Evolutionary conservation across 2,888 invertebrate genomes (phyloP), one percentile per base, ranked within the genome.

Genomic region (Pollenia amentaria): DNA sequence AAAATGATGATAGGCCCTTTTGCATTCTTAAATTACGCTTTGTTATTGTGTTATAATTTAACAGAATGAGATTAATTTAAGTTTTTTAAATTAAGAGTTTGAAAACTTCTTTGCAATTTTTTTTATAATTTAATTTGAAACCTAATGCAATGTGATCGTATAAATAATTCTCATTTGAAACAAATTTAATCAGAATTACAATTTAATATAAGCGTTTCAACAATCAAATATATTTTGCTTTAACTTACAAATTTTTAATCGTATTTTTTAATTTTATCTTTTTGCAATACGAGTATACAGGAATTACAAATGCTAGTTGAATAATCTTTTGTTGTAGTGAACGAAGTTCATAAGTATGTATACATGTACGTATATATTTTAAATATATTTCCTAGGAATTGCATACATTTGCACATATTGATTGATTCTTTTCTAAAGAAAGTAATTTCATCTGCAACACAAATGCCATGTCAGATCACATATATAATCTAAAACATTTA

Each of bases 371-470:
- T 16, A 42, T 10, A 12, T 9, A 44, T 55, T 55, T 55, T 3
- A 75, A 82, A 76, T n/a, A 76, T 69, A 62, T 53, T 69, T 60
- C 38, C 9, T 60, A 60, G 75, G 73, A 79, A 84, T 51, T 75
- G 78, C 73, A 44, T 42, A 76, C 55, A 57, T 76, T 79, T 75
- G 75, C 75, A 84, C 69, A 75, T 76, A 70, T 79, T 67, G 78
- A 84, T 79, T 77, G 81, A 76, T 76, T 77, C 40, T 62, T 65
- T 81, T 76, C 18, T 48, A 57, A 77, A 67, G 64, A 77, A 85
- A 65, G 12, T 77, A 77, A 81, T 81, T 76, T n/a, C 57, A 67
- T 69, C 46, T 62, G 38, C 60, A 67, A n/a, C 44, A 79, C 16
- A 77, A 77, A 77, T 64, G 44, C 42, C 75, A 57, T 60, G 42